phyloP scores from a whole-genome alignment of 2,113 vertebrate genomes.

The Poeciliopsis retropinna region DNA sequence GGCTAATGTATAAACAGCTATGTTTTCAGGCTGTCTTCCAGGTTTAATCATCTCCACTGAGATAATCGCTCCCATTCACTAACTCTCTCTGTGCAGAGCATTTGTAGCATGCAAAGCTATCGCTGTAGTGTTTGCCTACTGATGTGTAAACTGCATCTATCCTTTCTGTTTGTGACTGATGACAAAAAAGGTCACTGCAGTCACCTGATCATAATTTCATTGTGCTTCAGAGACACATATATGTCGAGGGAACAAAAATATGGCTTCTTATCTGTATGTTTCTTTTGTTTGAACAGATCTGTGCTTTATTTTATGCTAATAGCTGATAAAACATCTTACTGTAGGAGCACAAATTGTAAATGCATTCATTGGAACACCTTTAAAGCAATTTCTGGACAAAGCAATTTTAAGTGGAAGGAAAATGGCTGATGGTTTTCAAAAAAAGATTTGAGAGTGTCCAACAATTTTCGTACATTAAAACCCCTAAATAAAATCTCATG shows the following conservation, averaged over 20 bases:
- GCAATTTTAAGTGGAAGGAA: neutral
- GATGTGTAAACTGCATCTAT: slow-evolving; percentile 33
- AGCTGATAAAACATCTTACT: neutral
- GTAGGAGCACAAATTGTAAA: neutral
- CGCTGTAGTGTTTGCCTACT: slow-evolving; percentile 28
- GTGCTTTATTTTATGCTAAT: slow-evolving; percentile 15
- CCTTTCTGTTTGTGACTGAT: slow-evolving; percentile 24
- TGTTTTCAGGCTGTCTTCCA: slow-evolving; percentile 21
- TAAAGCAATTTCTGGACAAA: neutral
- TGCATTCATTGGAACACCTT: neutral
- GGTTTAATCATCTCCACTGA: slow-evolving; percentile 48
- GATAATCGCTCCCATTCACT: slow-evolving; percentile 36
- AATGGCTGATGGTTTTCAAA: neutral
- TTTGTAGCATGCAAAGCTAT: slow-evolving; percentile 35
- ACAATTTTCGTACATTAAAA: too few species aligned
- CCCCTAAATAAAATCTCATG: neutral
- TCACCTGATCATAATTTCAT: slow-evolving; percentile 27
- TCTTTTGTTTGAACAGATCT: neutral
- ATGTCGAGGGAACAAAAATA: slow-evolving; percentile 10
- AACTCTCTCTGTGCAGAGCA: neutral
- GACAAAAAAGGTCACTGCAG: slow-evolving; percentile 46
- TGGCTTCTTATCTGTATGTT: slow-evolving; percentile 1
- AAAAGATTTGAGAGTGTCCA: too few species aligned
- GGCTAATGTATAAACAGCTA: slow-evolving; percentile 24
- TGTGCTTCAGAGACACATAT: slow-evolving; percentile 16